These are phyloP conservation scores for Chrysotoxum bicinctum DNA, from an alignment of 2,888 invertebrate species.

Conservation along the genomic window DNA sequence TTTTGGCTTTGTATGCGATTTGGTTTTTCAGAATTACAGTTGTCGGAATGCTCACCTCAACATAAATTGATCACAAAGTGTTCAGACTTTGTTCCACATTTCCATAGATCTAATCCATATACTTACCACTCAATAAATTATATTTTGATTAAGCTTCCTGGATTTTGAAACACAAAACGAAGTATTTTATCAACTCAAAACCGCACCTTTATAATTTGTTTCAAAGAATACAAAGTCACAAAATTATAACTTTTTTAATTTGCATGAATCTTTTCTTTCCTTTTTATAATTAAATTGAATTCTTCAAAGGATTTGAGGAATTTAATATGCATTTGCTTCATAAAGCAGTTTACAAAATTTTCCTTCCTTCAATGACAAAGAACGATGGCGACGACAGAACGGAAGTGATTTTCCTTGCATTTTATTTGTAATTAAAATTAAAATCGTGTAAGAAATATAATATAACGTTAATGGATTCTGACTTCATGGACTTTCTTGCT, in stretches of 20 bases:
- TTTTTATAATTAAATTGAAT: conserved; percentile 11
- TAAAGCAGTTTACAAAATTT: neutral
- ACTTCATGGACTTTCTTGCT: conserved; percentile 1
- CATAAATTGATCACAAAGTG: too few relatives aligned
- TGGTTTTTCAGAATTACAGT: too few relatives aligned
- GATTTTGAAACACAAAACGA: too few relatives aligned
- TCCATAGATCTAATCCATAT: too few relatives aligned
- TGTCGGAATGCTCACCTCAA: too few relatives aligned
- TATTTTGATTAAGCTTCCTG: too few relatives aligned
- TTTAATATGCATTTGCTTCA: neutral
- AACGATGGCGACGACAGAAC: neutral
- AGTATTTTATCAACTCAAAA: too few relatives aligned
- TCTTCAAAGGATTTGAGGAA: neutral
- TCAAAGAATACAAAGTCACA: neutral
- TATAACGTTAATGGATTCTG: conserved; percentile 28
- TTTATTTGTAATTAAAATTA: conserved; percentile 45
- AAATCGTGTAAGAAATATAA: conserved; percentile 20
- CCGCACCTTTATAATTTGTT: neutral
- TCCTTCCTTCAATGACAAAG: neutral
- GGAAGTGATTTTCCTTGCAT: conserved; percentile 7
- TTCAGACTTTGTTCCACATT: too few relatives aligned
- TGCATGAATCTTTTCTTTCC: neutral
- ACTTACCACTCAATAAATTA: too few relatives aligned
- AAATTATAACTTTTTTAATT: neutral
- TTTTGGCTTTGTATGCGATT: too few relatives aligned